Evolutionary conservation across 2,113 vertebrate species (phyloP), one percentile per base, ranked within the genome.

Genomic region (Nyctereutes procyonoides): DNA sequence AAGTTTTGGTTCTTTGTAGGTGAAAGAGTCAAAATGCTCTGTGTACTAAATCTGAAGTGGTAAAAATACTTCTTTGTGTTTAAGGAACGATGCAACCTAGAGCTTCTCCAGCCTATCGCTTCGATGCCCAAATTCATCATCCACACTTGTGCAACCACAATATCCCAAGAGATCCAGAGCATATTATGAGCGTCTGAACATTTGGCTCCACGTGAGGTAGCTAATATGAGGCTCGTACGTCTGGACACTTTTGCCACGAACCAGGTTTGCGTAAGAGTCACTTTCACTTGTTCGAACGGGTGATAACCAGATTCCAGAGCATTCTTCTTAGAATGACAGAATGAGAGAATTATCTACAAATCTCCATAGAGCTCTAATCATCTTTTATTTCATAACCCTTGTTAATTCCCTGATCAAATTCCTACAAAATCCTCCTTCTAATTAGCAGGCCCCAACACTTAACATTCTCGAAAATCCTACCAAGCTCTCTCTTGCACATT

Each of bases 391-490:
- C 43, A 86, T 43, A 94, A 84, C 14, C 19, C 32, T 94, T 43
- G 43, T 43, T 94, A 92, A 67, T 84, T 84, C 16, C 35, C 51
- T 89, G 62, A 80, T n/a, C 1, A 85, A 90, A 92, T 90, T 88
- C 62, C 92, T 96, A 28, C n/a, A 90, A 95, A 92, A 63, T 90
- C 32, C n/a, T 17, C 1, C 48, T 87, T 96, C 62, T 92, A 97
- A 92, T 94, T 79, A 96, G 24, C 22, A 87, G 28, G 28, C 3
- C 8, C 90, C 20, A 80, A 83, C 28, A 86, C 12, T 35, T 80
- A 8, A 8, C 73, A 58, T 87, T 95, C 20, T 90, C 89, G 17
- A 62, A 97, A 96, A 74, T 96, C 80, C 22, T 43, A 67, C 13
- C 16, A 95, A 56, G 60, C 8, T 97, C 74, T 19, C 13, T 83